Evolutionary conservation across 1,140 invertebrate species (phyloP), one percentile per base, ranked within the genome.

Genomic region (Drosophila miranda): DNA sequence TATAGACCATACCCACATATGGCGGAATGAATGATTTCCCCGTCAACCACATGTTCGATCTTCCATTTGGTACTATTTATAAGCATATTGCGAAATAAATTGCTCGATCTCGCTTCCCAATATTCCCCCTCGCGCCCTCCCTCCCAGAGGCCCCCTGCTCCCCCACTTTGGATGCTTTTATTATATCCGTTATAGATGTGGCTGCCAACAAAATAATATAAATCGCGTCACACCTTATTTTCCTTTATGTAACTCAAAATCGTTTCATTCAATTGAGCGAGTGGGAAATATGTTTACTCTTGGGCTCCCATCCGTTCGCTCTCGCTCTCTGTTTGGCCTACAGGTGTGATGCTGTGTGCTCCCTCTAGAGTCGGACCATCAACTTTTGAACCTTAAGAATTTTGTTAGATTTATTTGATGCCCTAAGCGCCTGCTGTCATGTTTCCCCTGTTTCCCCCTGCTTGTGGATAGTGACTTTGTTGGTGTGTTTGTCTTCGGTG

Each of bases 31-130:
- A 56, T 53, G 53, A 74, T 68, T 75, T 59, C 45, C 58, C 48
- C 56, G 58, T 64, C 80, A 84, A 84, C 81, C 81, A 86, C 81
- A 84, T 84, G 81, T 84, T 86, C 62, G 73, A 68, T 75, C 61
- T 46, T 55, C 63, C 58, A 41, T 54, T 60, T 48, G 38, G 51
- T 72, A 57, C 66, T 81, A 82, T 78, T 82, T 78, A 62, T 56
- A 64, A 75, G 59, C 43, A 44, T 69, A 78, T 82, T 78, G 78
- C 69, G 63, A 82, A 82, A 74, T 55, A 75, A 73, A 68, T 68
- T 81, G 61, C 19, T 42, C 43, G 56, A 72, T 81, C 57, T 76
- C 72, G 28, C 54, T 73, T 46, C 56, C 77, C 60, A 80, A 72
- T 73, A 69, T 50, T 49, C 34, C 8, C 8, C 30, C 19, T 19